Conservation (phyloP, 64 coral and sea anemone genomes). For the Stichodactyla mertensii region DNA sequence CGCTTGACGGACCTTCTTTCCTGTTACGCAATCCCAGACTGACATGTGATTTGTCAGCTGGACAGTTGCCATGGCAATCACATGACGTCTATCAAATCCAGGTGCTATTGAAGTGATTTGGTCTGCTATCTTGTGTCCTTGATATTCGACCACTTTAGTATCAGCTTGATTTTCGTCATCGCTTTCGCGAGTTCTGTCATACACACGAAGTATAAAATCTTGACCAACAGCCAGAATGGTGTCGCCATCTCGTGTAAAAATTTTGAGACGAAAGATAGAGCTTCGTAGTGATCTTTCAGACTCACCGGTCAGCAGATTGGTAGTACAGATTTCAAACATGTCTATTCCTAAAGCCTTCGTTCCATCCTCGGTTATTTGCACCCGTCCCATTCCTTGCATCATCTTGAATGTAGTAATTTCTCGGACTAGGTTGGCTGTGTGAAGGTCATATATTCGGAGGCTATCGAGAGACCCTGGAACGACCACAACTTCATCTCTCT, state of each 20-base stretch:
- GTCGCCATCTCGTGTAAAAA: slow-evolving; percentile 64
- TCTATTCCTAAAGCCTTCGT: slow-evolving; percentile 64
- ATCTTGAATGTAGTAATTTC: slow-evolving; percentile 75
- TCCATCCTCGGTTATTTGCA: slow-evolving; percentile 83
- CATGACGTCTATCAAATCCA: slow-evolving; percentile 53
- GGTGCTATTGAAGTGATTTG: slow-evolving; percentile 33
- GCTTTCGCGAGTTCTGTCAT: slow-evolving; percentile 67
- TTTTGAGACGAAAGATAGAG: slow-evolving; percentile 48
- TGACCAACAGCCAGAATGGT: slow-evolving; percentile 61
- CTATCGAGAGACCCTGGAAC: slow-evolving; percentile 13
- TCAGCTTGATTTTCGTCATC: slow-evolving; percentile 75
- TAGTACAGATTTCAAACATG: slow-evolving; percentile 69
- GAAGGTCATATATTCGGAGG: slow-evolving; percentile 59
- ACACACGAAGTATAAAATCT: slow-evolving; percentile 66
- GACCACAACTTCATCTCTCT: slow-evolving; percentile 56
- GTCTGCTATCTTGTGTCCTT: slow-evolving; percentile 62
- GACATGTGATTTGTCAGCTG: slow-evolving; percentile 46
- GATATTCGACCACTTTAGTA: slow-evolving; percentile 31
- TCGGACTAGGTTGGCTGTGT: slow-evolving; percentile 52
- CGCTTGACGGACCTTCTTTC: slow-evolving; percentile 31
- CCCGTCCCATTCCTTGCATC: slow-evolving; percentile 35
- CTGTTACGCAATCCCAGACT: slow-evolving; percentile 53
- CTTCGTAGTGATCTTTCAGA: slow-evolving; percentile 62
- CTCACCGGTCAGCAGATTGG: slow-evolving; percentile 57
- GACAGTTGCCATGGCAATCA: slow-evolving; percentile 26